Conservation (phyloP, 2,797 vertebrate species). For the Chloroceryle amazona region DNA sequence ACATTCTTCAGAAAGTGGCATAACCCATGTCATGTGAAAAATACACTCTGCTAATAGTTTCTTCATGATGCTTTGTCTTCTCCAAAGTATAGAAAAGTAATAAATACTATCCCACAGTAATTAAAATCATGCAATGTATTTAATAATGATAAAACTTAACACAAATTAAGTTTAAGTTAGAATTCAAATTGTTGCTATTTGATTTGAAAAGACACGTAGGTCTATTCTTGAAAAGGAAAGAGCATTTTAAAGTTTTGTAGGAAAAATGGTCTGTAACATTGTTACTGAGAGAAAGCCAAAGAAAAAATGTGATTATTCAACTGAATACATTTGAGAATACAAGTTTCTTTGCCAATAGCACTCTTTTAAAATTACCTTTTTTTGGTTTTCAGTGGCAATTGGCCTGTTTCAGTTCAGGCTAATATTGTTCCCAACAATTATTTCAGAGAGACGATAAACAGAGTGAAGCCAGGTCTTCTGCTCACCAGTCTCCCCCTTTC, state of each 20-base stretch:
- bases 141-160: not conserved
- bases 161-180: not conserved
- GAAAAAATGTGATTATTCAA: not conserved
- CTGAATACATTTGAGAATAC: not conserved
- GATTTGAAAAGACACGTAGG: not conserved
- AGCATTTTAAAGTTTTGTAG: not conserved
- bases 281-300: not conserved
- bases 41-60: not conserved
- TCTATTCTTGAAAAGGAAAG: not conserved
- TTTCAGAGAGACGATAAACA: not conserved
- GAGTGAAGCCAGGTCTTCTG: not conserved
- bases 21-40: not conserved
- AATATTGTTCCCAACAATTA: not conserved
- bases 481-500: not conserved
- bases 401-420: not conserved
- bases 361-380: not conserved
- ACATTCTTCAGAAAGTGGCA: not conserved
- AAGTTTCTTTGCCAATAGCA: not conserved
- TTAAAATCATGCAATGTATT: not conserved
- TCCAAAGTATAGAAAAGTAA: not conserved
- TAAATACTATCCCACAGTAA: not conserved
- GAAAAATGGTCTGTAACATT: not conserved
- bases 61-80: not conserved
- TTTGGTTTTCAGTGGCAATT: not conserved
- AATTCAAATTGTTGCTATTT: not conserved